phyloP scores from a whole-genome alignment of 2,797 vertebrate genomes.

The Tenualosa thibaudeaui region DNA sequence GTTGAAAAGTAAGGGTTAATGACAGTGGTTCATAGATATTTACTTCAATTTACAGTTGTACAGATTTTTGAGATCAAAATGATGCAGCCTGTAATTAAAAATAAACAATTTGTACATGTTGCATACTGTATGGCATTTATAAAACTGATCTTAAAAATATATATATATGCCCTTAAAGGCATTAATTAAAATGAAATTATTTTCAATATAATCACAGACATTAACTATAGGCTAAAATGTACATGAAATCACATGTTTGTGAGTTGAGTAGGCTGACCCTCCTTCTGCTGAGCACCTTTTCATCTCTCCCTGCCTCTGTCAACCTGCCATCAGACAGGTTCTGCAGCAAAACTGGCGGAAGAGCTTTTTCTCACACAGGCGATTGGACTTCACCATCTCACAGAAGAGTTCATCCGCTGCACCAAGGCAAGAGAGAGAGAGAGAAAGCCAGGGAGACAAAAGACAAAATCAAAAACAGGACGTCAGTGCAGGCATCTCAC shows the following conservation, averaged over 20 bases:
- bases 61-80: constrained; percentile 43
- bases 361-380: constrained; percentile 88
- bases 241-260: constrained; percentile 37
- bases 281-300: not conserved
- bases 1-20: not conserved
- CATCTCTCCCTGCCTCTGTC: constrained; percentile 50
- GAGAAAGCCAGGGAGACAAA: not conserved
- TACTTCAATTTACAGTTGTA: constrained; percentile 43
- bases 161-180: constrained; percentile 46
- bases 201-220: constrained; percentile 45
- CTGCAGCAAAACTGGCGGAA: constrained; percentile 92
- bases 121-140: constrained; percentile 52
- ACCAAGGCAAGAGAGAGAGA: constrained; percentile 46
- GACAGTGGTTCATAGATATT: constrained; percentile 37
- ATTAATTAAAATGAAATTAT: constrained; percentile 47
- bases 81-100: constrained; percentile 54
- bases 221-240: constrained; percentile 46
- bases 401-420: constrained; percentile 89
- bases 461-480: not conserved
- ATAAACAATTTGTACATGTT: constrained; percentile 56
- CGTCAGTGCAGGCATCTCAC: not conserved
- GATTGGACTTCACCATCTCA: constrained; percentile 91
- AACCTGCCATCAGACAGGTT: constrained; percentile 86
- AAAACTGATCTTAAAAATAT: constrained; percentile 58
- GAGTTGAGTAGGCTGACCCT: constrained; percentile 19